Evolutionary conservation across 2,888 invertebrate species (phyloP).

Genomic region (Dasysyrphus tricinctus): DNA sequence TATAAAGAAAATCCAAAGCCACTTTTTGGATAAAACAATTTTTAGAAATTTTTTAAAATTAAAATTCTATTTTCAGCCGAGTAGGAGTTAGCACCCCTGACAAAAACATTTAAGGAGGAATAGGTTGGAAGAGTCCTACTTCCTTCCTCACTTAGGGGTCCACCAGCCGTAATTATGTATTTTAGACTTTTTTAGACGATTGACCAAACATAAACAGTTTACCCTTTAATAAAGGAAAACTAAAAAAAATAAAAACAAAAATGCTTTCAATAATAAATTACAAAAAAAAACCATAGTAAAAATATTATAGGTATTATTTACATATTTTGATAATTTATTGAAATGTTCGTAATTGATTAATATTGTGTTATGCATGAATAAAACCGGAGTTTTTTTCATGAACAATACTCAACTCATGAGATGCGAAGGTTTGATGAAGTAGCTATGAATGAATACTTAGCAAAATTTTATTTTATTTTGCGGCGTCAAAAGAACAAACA

Average conservation of each 20-base stretch:
- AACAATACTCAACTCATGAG: not conserved
- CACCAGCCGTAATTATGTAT: too few species aligned
- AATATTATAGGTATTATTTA: constrained; percentile 25
- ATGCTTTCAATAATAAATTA: not conserved
- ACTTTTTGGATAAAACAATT: too few species aligned
- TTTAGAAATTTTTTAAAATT: too few species aligned
- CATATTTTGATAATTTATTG: constrained; percentile 54
- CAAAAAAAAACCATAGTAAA: not conserved
- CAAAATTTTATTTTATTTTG: not conserved
- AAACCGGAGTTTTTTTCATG: not conserved
- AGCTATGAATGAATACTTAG: not conserved
- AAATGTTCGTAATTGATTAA: constrained; percentile 16
- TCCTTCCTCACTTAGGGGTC: too few species aligned
- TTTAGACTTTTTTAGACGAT: too few species aligned
- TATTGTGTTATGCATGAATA: not conserved
- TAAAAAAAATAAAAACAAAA: not conserved
- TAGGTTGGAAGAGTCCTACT: too few species aligned
- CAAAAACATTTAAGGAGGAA: too few species aligned
- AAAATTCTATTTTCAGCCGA: too few species aligned
- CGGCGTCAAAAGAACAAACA: not conserved
- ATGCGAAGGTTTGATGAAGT: too few species aligned
- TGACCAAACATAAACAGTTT: not conserved
- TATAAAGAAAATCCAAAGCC: too few species aligned
- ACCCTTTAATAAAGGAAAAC: not conserved
- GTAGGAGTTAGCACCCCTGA: too few species aligned